Base-by-base conservation (phyloP, 2,113 vertebrate genomes). In the Brachyhypopomus occidentalis region DNA sequence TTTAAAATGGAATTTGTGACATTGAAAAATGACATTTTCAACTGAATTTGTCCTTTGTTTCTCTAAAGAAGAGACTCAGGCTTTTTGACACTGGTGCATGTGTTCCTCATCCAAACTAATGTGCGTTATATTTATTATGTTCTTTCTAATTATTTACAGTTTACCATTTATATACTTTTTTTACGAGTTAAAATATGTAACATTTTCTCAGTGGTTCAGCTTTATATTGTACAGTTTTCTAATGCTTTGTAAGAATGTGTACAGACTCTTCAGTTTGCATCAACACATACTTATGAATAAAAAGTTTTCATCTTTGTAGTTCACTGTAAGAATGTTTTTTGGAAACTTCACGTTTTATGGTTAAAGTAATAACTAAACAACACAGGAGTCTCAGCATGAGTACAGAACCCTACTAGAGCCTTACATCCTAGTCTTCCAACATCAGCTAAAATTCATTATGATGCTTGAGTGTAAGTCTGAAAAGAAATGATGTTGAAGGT, bases 261-360 rank as follows among this genome's bases (percentile, higher is more conserved):
- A 89, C 87, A 92, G 90, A 85, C 64, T 88, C 91, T 90, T 89
- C 85, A 84, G 82, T 87, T 90, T 88, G 88, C 88, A 88, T 84
- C 85, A 64, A 88, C 90, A 94, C 93, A 92, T 93, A 90, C 89
- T 87, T 96, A 94, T 95, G 92, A 96, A 96, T 96, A 95, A 96
- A 97, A 93, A 45, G 87, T 87, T 89, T 80, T 86, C 87, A 92
- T 93, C 92, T 91, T 94, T 78, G 72, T 81, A 78, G 60, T 70
- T 38, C 9, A 23, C 60, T 41, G 77, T 38, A 16, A 55, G 63
- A 69, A 11, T 79, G 52, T 79, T 78, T 70, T 41, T 79, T 71
- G 1, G 4, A 36, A 52, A 63, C 60, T 22, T 84, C 30, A 27
- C 1, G 8, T 60, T 55, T 27, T 12, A 45, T 75, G n/a, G 60